Base-by-base conservation (phyloP, 2,113 vertebrate species). In the Trematomus loennbergii region DNA sequence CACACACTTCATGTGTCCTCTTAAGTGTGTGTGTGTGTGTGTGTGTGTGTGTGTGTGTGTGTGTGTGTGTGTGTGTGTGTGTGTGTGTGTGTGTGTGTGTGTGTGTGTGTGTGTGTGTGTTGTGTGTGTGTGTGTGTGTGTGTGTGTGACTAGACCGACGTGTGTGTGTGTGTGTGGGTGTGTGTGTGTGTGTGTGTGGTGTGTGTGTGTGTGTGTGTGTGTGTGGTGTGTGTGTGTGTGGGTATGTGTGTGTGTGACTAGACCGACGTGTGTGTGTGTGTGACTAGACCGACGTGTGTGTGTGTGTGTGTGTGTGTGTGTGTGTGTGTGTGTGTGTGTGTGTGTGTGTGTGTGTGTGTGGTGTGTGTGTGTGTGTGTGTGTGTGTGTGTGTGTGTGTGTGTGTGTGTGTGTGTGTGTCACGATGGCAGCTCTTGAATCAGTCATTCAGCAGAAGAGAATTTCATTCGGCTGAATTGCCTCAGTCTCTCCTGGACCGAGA, bases 401-500 rank as follows among this genome's bases (percentile, higher is more conserved):
- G n/a, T 64, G 18, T 49, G 50, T 61, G 77, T 62, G 60, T 75
- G 36, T 67, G n/a, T 49, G 55, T 29, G 55, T 29, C 25, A 2
- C 29, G 29, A 29, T 29, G 29, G 29, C 29, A 29, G 29, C 29
- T 29, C 29, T 29, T 29, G 29, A 29, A 4, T 29, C 29, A 29
- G 29, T 29, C 29, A 29, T 29, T 29, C 52, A 25, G 46, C 3
- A 1, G 53, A 66, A 69, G 66, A 68, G 75, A 60, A 86, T 86
- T 84, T 82, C 46, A 62, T 87, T 87, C 69, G 69, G 45, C 67
- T 72, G 64, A 82, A 65, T 59, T 58, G 70, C 49, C 36, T 70
- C 72, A 20, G 76, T 69, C 36, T 75, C 60, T 79, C 45, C 49
- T 22, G 50, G 75, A 25, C 13, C 25, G 7, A 43, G 54, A 86